These are phyloP conservation scores for Myotis lucifugus DNA, from an alignment of 2,113 vertebrate species.

Conservation along the genomic window DNA sequence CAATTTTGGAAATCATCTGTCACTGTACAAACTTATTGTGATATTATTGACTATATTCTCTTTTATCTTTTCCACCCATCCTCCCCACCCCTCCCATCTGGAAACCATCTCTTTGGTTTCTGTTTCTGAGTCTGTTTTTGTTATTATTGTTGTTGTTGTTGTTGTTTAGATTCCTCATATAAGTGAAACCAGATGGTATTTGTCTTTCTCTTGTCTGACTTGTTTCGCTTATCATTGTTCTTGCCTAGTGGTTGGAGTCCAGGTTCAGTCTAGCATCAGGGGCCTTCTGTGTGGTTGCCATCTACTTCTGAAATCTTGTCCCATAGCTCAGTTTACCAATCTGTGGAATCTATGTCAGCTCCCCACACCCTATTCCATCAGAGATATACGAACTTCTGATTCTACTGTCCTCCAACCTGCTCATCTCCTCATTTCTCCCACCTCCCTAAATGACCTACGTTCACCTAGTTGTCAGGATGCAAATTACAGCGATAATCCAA, in stretches of 20 bases:
- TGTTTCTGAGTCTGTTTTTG: neutral
- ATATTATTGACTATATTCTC: neutral
- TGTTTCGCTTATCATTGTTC: neutral
- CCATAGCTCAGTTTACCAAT: accelerated
- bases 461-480: neutral
- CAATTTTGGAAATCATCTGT: neutral
- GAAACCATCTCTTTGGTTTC: neutral
- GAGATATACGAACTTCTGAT: neutral
- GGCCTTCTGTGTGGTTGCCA: neutral
- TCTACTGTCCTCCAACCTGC: accelerated
- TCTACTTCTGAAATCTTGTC: neutral
- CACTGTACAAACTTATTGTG: neutral
- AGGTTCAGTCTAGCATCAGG: neutral
- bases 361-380: neutral
- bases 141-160: neutral
- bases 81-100: neutral
- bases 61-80: neutral
- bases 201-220: neutral
- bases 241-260: neutral
- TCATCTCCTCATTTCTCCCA: neutral
- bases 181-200: neutral
- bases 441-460: neutral
- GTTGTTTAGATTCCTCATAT: neutral
- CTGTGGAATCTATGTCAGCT: neutral
- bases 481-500: neutral